Conservation (phyloP, 2,888 invertebrate species). For the Polydesmus complanatus region DNA sequence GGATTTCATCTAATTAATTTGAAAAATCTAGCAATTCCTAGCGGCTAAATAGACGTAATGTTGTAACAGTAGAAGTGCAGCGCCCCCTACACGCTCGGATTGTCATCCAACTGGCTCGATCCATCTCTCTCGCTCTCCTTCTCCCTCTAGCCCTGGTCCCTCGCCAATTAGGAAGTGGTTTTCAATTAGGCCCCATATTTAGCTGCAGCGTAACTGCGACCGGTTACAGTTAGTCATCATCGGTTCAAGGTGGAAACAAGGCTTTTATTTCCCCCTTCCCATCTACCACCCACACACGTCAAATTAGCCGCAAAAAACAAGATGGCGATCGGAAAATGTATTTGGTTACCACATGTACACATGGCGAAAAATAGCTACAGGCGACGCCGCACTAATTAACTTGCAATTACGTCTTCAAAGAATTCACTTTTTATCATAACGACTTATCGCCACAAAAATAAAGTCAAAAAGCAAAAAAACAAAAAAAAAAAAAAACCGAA, state of each 20-base stretch:
- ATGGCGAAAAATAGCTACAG: not conserved
- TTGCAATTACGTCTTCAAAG: too few species aligned
- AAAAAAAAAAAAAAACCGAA: too few species aligned
- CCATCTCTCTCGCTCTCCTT: too few species aligned
- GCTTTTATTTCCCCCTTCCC: not conserved
- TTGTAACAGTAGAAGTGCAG: not conserved
- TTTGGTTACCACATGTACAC: not conserved
- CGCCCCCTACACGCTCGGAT: too few species aligned
- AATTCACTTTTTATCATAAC: too few species aligned
- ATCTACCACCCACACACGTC: not conserved
- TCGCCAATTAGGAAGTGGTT: not conserved
- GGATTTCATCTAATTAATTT: not conserved
- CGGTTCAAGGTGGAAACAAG: not conserved
- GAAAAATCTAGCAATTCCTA: not conserved
- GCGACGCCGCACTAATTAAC: too few species aligned
- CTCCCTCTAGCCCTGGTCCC: too few species aligned
- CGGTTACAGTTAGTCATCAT: not conserved
- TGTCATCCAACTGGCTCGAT: too few species aligned
- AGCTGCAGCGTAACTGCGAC: not conserved
- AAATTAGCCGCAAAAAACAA: not conserved
- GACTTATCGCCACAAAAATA: too few species aligned
- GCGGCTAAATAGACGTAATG: not conserved
- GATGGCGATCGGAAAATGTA: not conserved
- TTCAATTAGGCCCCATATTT: not conserved
- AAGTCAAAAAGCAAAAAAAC: too few species aligned